Base-by-base conservation (phyloP, 2,888 invertebrate species). In the Neoascia interrupta region DNA sequence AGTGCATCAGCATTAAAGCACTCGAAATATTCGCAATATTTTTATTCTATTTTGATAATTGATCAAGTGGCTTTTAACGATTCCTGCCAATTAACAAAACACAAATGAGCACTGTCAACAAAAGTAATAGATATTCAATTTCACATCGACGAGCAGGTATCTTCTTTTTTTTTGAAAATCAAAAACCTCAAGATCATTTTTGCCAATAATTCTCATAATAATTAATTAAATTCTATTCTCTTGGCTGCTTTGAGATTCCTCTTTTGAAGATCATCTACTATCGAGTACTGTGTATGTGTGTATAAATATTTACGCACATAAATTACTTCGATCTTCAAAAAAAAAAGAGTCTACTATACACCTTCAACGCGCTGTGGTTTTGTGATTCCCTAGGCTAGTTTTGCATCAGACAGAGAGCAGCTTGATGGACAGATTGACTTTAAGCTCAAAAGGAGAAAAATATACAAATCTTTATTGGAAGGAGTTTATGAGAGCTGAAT, bases 221-320 rank as follows among this genome's bases (percentile, higher is more conserved):
- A 36, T 60, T 45, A 60, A 60, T 60, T 47, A 37, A 16, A 60
- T 47, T 47, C 28, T 41, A 31, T 18, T 8, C n/a, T n/a, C n/a
- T n/a, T n/a, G n/a, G n/a, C n/a, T n/a, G n/a, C n/a, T n/a, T n/a
- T n/a, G n/a, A n/a, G n/a, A n/a, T n/a, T n/a, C n/a, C n/a, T n/a
- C n/a, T n/a, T n/a, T n/a, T n/a, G n/a, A n/a, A n/a, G n/a, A n/a
- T n/a, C n/a, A n/a, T n/a, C n/a, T n/a, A n/a, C n/a, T n/a, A n/a
- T n/a, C n/a, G n/a, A n/a, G n/a, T n/a, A 3, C 5, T 28, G 19
- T 2, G 10, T 8, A 15, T 18, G 31, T 4, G 36, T 19, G 13
- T 18, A 21, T 11, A 15, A 61, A 23, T 47, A 26, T 47, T 36
- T 10, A 26, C 47, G 18, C 23, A 47, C 23, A 8, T 37, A 47